Percentiles rank a stretch among this genome's conserved stretches.
phyloP scores from a whole-genome alignment of 2,113 vertebrate species.

The Sialia sialis region DNA sequence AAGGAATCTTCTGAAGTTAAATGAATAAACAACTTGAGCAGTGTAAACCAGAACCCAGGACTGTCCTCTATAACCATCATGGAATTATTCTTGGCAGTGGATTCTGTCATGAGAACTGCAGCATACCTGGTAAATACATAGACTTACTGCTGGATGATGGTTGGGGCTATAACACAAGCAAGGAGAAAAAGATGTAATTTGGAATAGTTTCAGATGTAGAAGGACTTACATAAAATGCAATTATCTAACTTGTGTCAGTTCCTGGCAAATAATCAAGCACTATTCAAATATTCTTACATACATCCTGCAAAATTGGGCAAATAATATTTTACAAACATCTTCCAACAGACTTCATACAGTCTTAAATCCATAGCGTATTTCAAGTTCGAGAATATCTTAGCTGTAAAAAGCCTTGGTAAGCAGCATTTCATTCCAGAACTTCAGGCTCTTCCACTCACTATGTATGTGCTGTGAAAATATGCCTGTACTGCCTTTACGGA shows the following conservation, averaged over 20 bases:
- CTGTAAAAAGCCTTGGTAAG: not conserved
- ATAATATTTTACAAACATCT: not conserved
- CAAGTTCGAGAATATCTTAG: not conserved
- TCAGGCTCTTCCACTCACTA: not conserved
- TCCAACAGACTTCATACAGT: not conserved
- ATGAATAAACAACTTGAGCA: not conserved
- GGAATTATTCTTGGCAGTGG: not conserved
- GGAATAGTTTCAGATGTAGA: not conserved
- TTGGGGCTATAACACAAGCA: not conserved
- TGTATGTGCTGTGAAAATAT: not conserved
- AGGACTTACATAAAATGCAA: not conserved
- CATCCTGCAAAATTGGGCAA: not conserved
- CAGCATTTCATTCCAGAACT: not conserved
- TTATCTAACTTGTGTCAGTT: accelerated
- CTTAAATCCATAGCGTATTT: not conserved
- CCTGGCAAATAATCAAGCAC: not conserved
- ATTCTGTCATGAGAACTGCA: not conserved
- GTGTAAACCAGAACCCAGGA: not conserved
- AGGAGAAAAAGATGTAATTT: not conserved
- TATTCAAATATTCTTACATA: not conserved
- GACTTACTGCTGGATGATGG: not conserved
- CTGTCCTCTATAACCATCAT: not conserved
- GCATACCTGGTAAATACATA: not conserved
- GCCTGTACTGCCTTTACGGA: not conserved
- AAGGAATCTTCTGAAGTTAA: not conserved